Evolutionary conservation across 2,888 invertebrate genomes (phyloP).

Genomic region (Scelioninae gen. 1): DNA sequence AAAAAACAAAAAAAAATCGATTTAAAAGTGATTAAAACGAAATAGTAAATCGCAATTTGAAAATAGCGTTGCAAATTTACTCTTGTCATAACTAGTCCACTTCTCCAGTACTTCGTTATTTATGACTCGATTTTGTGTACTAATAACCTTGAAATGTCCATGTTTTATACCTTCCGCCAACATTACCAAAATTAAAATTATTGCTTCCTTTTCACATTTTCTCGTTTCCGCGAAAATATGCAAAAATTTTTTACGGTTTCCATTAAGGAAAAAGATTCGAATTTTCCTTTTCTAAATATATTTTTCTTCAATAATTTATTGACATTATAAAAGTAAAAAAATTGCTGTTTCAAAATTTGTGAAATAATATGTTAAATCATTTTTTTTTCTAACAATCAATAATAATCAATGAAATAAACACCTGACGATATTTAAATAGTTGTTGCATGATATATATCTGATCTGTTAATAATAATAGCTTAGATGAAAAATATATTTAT

Average conservation of each 20-base stretch:
- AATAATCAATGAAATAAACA: conserved; percentile 6
- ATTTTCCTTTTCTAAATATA: background rate
- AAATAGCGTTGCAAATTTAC: conserved; percentile 30
- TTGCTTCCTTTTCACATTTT: conserved; percentile 25
- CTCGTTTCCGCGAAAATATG: conserved; percentile 10
- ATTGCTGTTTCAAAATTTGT: background rate
- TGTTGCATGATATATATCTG: conserved; percentile 18
- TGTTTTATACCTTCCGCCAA: conserved; percentile 31
- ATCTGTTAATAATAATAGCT: conserved; percentile 7
- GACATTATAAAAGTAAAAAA: background rate
- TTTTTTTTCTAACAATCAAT: background rate
- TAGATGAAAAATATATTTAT: conserved; percentile 4
- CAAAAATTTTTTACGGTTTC: conserved; percentile 10
- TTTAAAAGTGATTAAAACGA: conserved; percentile 46
- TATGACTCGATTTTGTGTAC: conserved; percentile 42
- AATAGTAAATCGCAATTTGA: conserved; percentile 41
- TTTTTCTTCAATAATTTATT: background rate
- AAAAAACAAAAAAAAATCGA: conserved; percentile 25
- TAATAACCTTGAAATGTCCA: conserved; percentile 45
- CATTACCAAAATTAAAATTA: conserved; percentile 44
- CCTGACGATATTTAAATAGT: conserved; percentile 3
- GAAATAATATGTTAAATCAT: background rate
- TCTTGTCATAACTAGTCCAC: conserved; percentile 47
- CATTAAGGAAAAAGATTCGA: background rate
- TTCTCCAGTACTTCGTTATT: conserved; percentile 12